Conservation (phyloP, 2,113 vertebrate species). For the Camelus dromedarius region DNA sequence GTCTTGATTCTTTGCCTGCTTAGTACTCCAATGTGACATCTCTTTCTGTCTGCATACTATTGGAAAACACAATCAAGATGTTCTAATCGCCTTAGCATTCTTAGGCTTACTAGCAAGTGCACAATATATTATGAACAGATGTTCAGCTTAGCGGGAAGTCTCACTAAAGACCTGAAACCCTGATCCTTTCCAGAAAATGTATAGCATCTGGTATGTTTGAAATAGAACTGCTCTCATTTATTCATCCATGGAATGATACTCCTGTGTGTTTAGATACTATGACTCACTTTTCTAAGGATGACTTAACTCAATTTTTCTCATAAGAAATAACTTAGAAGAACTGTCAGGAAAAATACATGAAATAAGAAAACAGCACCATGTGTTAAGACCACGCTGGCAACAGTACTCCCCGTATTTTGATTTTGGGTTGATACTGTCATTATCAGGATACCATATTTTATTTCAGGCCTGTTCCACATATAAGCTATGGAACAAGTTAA, state of each 20-base stretch:
- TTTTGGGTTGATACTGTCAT: constrained; percentile 42
- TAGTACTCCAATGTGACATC: not conserved
- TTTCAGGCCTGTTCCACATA: not conserved
- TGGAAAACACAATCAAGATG: constrained; percentile 72
- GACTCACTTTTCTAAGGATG: constrained; percentile 72
- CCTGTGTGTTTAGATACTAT: constrained; percentile 70
- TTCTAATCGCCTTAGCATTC: constrained; percentile 65
- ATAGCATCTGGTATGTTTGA: constrained; percentile 77
- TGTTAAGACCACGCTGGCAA: constrained; percentile 19
- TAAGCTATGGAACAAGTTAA: not conserved
- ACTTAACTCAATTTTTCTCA: constrained; percentile 70
- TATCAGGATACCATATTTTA: constrained; percentile 19
- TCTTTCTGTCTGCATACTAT: constrained; percentile 58
- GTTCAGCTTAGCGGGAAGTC: constrained; percentile 76
- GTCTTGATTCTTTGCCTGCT: constrained; percentile 9
- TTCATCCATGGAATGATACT: constrained; percentile 70
- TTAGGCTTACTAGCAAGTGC: constrained; percentile 73
- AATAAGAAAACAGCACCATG: constrained; percentile 49
- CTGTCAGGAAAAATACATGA: constrained; percentile 65
- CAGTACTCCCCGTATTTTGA: not conserved
- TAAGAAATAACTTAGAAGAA: constrained; percentile 71
- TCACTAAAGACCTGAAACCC: constrained; percentile 74
- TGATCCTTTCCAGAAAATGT: constrained; percentile 80
- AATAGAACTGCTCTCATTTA: constrained; percentile 71
- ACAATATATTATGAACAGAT: constrained; percentile 82